Percentiles rank a stretch among this genome's conserved stretches.
Conservation (phyloP, 2,113 vertebrate genomes). For the Suncus etruscus region DNA sequence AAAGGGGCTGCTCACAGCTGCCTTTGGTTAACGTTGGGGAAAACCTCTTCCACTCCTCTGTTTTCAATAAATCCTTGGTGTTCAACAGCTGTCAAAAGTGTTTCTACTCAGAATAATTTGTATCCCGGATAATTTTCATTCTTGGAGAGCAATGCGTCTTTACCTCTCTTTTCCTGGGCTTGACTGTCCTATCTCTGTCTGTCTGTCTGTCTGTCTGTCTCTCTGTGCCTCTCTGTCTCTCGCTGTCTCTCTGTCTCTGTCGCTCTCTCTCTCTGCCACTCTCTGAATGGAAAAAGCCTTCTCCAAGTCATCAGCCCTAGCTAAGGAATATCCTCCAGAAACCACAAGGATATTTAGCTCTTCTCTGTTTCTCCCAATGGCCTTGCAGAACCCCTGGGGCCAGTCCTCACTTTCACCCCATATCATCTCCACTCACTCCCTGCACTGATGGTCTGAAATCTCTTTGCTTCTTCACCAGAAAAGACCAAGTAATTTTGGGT, state of each 20-base stretch:
- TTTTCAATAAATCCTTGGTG: background rate
- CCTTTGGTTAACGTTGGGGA: background rate
- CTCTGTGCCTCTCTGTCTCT: too few relatives aligned
- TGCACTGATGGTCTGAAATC: background rate
- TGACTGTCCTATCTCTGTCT: background rate
- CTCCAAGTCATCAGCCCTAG: background rate
- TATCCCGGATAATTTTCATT: conserved; percentile 48
- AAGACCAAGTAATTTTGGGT: background rate
- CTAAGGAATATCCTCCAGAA: background rate
- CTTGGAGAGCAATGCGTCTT: too few relatives aligned
- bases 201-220: background rate
- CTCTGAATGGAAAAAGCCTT: background rate
- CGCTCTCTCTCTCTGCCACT: background rate
- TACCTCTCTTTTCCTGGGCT: background rate
- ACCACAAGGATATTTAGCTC: accelerated
- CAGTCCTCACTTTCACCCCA: too few relatives aligned
- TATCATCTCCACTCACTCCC: background rate
- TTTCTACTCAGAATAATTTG: conserved; percentile 20
- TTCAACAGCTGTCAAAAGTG: conserved; percentile 23
- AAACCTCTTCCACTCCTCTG: too few relatives aligned
- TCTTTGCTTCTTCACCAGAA: background rate
- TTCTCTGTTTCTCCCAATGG: background rate
- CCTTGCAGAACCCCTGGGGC: background rate
- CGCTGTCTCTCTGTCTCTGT: too few relatives aligned
- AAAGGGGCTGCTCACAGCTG: background rate